Base-by-base conservation (phyloP, 2,888 invertebrate genomes). In the Xanthorhoe spadicearia region DNA sequence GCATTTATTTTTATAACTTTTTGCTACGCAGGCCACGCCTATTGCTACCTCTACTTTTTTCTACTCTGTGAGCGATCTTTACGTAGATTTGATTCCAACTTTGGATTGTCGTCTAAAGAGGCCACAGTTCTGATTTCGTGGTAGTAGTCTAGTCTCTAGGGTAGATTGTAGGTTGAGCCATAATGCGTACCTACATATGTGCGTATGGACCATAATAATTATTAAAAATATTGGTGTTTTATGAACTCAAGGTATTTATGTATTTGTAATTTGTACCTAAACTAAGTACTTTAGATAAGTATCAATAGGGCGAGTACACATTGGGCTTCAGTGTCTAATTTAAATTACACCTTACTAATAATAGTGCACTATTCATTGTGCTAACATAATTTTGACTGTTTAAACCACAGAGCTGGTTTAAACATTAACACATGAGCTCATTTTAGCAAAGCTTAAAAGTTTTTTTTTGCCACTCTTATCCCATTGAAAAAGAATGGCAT, bases 171-270 rank as follows among this genome's bases (percentile, higher is more conserved):
- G 38, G 38, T 10, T 43, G 38, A 43, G 38, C 38, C 38, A 43
- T 38, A 38, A 7, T 38, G 38, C 38, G 54, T 46, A 23, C 43
- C n/a, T n/a, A 23, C 4, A 49, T 10, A 8, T 2, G 49, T 50
- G 19, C 49, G 49, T 18, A 2, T 18, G 49, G 49, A 50, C 49
- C 49, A 50, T 50, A 50, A 18, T 50, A 50, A 50, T 50, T 13
- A 50, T 50, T 50, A 8, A 18, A 50, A 19, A 18, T 18, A 50
- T 19, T 50, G 19, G 18, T 50, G 49, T 50, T 50, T 8, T 19
- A 50, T 9, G 32, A 32, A 32, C 32, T 32, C 32, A 32, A 32
- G 0, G 32, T 32, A 32, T 32, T 32, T 32, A 32, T 10, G 49
- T 50, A 50, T 9, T 19, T 18, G 19, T 18, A 19, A 50, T 43